Conservation (phyloP, 2,888 invertebrate species). For the Dicyrtoma fusca region DNA sequence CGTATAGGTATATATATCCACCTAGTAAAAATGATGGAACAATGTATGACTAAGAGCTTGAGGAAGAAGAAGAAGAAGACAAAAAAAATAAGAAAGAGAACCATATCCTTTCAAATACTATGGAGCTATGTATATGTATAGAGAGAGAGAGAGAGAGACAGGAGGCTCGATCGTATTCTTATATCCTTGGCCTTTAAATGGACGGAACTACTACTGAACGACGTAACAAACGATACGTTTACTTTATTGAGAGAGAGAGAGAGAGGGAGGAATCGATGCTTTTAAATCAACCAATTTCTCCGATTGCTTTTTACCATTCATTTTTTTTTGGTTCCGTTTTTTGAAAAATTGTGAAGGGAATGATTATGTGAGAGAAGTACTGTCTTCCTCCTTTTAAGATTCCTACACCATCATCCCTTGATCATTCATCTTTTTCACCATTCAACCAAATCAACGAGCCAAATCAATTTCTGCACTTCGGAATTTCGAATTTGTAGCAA, state of each 20-base stretch:
- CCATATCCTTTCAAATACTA: not conserved
- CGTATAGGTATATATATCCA: no score
- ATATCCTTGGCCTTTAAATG: not conserved
- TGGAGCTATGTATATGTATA: not conserved
- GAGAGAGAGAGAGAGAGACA: not conserved
- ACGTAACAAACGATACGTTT: no score
- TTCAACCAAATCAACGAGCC: not conserved
- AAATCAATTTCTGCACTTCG: no score
- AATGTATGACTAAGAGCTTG: no score
- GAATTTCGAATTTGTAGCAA: no score
- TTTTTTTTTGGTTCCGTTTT: not conserved
- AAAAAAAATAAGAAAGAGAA: not conserved
- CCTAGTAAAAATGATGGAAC: no score
- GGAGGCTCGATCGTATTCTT: no score
- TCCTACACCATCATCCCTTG: not conserved
- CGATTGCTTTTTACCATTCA: conserved; percentile 10
- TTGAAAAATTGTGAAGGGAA: not conserved
- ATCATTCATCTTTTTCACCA: conserved; percentile 13
- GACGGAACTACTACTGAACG: not conserved
- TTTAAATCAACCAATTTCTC: conserved; percentile 23
- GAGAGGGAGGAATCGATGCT: not conserved
- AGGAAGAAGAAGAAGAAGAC: not conserved
- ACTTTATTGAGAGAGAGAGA: not conserved
- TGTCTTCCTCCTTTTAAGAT: not conserved
- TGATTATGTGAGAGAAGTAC: not conserved